A percentile compares a stretch with the other conserved stretches of the same genome.
Evolutionary conservation across 1,140 invertebrate species (phyloP).

Genomic region (Drosophila kurseongensis): DNA sequence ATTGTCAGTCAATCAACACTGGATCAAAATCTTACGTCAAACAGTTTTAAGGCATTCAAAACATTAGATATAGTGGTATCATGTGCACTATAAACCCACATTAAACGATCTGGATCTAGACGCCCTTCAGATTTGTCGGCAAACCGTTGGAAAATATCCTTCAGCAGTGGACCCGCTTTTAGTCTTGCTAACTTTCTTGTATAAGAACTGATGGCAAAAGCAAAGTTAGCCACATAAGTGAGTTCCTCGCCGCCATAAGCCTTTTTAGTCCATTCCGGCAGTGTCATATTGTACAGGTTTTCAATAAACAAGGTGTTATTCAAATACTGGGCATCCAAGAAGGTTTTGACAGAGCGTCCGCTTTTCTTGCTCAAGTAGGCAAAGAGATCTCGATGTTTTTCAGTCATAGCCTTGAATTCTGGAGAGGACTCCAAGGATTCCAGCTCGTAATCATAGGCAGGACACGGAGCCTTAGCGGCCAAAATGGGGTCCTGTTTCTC

Average conservation of each 20-base stretch:
- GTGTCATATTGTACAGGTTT: slow-evolving; percentile 87
- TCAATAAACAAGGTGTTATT: slow-evolving; percentile 90
- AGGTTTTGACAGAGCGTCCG: slow-evolving; percentile 85
- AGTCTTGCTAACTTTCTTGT: slow-evolving; percentile 86
- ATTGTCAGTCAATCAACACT: background rate
- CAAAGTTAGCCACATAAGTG: slow-evolving; percentile 85
- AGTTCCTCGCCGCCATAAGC: slow-evolving; percentile 85
- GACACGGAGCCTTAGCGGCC: slow-evolving; percentile 88
- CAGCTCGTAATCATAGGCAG: slow-evolving; percentile 87
- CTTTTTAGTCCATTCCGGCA: slow-evolving; percentile 90
- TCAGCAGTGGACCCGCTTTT: slow-evolving; percentile 88
- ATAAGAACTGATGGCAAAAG: slow-evolving; percentile 85
- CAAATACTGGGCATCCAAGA: slow-evolving; percentile 87
- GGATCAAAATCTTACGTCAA: slow-evolving; percentile 85
- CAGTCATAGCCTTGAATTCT: slow-evolving; percentile 87
- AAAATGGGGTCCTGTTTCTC: slow-evolving; percentile 87
- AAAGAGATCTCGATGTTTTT: slow-evolving; percentile 88
- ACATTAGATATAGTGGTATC: slow-evolving; percentile 93
- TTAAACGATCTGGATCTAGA: slow-evolving; percentile 86
- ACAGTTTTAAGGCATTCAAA: slow-evolving; percentile 90
- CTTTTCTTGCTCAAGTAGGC: slow-evolving; percentile 87
- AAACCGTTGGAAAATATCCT: slow-evolving; percentile 88
- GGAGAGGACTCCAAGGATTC: slow-evolving; percentile 86
- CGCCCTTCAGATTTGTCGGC: slow-evolving; percentile 80
- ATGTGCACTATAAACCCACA: slow-evolving; percentile 92